Evolutionary conservation across 2,797 vertebrate genomes (phyloP), one percentile per base, ranked within the genome.

Genomic region (Okamejei kenojei): DNA sequence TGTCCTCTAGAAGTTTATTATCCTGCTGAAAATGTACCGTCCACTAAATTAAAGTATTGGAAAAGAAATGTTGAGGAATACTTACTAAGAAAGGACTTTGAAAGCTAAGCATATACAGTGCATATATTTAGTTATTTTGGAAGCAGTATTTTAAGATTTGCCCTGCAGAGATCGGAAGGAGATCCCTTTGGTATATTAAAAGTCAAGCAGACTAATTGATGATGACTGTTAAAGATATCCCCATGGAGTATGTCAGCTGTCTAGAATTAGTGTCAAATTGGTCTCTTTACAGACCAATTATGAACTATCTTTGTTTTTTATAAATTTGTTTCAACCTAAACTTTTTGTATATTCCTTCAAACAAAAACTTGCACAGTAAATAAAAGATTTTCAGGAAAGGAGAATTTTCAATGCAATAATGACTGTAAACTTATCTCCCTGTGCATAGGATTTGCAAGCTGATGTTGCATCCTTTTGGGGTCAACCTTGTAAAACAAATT

Each of bases 111-210:
- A 35, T 35, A 10, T 68, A 19, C 61, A 54, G 45, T 3, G 45
- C 45, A 88, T 38, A n/a, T n/a, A 63, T 63, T n/a, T 63, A 63
- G 58, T 29, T 88, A 65, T 65, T 88, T 88, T 65, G 13, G 63
- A 88, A 35, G 58, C 58, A 88, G 29, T 73, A 90, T 73, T 90
- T 71, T 90, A 65, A 90, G 84, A 17, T 7, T 90, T 90, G 13
- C 35, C 45, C 13, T 73, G 65, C 21, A 26, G 38, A 91, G 11
- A 45, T 15, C 3, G 4, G 65, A 91, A 38, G 68, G 21, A n/a
- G n/a, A 19, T 88, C 58, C 61, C 61, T 88, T 88, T 88, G 61
- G 38, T 91, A 29, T 54, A 54, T 26, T 29, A 54, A 74, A 91
- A 74, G 90, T 15, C 38, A 91, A 54, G 71, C 90, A 91, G 68